phyloP scores from a whole-genome alignment of 2,797 vertebrate species.

The Crossoptilon crossoptilon region DNA sequence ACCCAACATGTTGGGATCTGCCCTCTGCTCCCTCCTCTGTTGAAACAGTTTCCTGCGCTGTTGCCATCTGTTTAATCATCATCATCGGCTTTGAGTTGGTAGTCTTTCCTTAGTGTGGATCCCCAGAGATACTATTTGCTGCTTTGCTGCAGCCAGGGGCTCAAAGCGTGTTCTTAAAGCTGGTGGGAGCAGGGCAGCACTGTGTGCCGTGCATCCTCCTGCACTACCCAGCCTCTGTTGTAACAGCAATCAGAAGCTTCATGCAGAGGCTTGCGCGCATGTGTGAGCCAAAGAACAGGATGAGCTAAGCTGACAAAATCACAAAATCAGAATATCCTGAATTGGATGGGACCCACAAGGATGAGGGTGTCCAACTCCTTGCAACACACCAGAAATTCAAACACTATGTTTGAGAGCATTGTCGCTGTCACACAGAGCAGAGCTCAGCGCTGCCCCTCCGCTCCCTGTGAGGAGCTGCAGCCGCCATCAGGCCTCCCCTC shows the following conservation, averaged over 20 bases:
- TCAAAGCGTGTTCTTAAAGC: accelerated
- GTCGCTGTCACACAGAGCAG: too few relatives aligned
- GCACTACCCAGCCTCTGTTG: accelerated
- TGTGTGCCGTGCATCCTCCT: accelerated
- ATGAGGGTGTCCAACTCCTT: too few relatives aligned
- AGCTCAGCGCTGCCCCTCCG: too few relatives aligned
- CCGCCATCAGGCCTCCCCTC: neutral
- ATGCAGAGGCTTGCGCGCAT: accelerated
- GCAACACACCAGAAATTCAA: neutral
- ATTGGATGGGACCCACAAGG: neutral
- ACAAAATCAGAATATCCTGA: neutral
- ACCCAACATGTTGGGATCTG: constrained; percentile 53
- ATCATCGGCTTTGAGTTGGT: accelerated
- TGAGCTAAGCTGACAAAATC: neutral
- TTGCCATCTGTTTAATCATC: constrained; percentile 1
- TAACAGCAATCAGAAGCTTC: neutral
- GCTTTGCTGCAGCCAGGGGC: accelerated
- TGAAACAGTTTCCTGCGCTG: constrained; percentile 43
- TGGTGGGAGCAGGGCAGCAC: accelerated
- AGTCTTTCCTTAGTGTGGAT: neutral
- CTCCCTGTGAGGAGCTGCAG: neutral
- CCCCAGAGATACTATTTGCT: accelerated
- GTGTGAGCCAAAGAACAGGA: neutral
- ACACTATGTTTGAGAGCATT: neutral
- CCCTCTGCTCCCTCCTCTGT: constrained; percentile 3